Conservation (phyloP, 2,113 vertebrate genomes). For the Corvus moneduloides region DNA sequence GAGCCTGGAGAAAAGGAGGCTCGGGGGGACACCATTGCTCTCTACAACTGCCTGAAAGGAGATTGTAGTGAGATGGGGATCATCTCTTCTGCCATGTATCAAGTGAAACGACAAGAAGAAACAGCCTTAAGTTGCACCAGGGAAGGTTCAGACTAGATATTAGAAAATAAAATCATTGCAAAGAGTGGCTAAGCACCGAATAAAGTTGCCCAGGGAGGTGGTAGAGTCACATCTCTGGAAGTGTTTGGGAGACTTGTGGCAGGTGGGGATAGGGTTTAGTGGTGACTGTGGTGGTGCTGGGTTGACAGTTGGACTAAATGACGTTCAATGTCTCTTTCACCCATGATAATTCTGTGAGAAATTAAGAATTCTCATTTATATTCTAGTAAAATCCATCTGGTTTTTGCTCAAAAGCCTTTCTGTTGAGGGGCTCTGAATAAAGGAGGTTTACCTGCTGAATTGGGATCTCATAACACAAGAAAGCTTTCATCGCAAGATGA, state of each 20-base stretch:
- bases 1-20: background rate
- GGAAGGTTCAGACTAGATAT: background rate
- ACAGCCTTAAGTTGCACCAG: background rate
- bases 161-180: background rate
- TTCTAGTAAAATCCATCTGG: background rate
- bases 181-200: background rate
- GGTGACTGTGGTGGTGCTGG: background rate
- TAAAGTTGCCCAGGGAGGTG: background rate
- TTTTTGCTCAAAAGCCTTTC: background rate
- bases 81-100: background rate
- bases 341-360: background rate
- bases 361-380: background rate
- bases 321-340: background rate
- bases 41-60: background rate
- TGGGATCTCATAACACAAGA: background rate
- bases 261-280: background rate
- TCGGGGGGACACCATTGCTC: background rate
- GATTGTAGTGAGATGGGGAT: background rate
- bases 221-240: background rate
- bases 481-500: background rate
- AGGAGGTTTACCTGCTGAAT: background rate
- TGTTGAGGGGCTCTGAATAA: background rate
- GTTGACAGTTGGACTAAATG: fast-evolving
- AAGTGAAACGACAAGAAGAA: background rate
- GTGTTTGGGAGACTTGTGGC: background rate